A percentile compares a stretch with the other conserved stretches of the same genome.
Evolutionary conservation across 2,113 vertebrate species (phyloP).

Genomic region (Pagrus major): DNA sequence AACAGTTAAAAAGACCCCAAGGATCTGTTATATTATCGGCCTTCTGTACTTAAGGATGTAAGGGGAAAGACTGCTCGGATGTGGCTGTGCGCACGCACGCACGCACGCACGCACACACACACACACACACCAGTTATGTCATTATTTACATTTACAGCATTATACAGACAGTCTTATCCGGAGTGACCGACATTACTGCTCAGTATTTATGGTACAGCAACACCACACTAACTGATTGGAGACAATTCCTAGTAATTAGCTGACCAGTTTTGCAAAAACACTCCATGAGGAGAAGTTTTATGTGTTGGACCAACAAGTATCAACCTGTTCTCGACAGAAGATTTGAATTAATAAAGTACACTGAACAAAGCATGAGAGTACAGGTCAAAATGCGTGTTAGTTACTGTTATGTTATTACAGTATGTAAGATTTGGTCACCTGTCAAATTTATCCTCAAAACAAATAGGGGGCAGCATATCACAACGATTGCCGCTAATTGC

Average conservation of each 20-base stretch:
- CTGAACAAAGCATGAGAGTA: neutral
- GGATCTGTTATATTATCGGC: conserved; percentile 54
- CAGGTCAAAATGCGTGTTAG: neutral
- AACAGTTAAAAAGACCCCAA: conserved; percentile 56
- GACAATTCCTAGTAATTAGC: conserved; percentile 35
- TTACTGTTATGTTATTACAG: too few species aligned
- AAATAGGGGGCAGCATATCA: too few species aligned
- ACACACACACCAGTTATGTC: conserved; percentile 18
- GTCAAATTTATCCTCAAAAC: too few species aligned
- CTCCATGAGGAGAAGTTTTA: neutral
- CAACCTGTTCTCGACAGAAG: neutral
- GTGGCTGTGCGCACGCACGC: neutral
- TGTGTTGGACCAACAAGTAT: conserved; percentile 2
- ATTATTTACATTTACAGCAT: conserved; percentile 10
- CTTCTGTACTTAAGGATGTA: conserved; percentile 30
- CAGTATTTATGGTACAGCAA: conserved; percentile 16
- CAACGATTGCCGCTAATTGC: too few species aligned
- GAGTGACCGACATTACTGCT: conserved; percentile 6
- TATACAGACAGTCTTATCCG: conserved; percentile 10
- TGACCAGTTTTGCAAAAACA: conserved; percentile 2
- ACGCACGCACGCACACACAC: conserved; percentile 12
- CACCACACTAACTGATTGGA: conserved; percentile 18
- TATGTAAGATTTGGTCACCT: too few species aligned
- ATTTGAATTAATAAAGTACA: neutral
- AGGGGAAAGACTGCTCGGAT: conserved; percentile 4